Percentiles rank a stretch among this genome's conserved stretches.
phyloP scores from a whole-genome alignment of 2,113 vertebrate genomes.

The Vulpes ferrilata region DNA sequence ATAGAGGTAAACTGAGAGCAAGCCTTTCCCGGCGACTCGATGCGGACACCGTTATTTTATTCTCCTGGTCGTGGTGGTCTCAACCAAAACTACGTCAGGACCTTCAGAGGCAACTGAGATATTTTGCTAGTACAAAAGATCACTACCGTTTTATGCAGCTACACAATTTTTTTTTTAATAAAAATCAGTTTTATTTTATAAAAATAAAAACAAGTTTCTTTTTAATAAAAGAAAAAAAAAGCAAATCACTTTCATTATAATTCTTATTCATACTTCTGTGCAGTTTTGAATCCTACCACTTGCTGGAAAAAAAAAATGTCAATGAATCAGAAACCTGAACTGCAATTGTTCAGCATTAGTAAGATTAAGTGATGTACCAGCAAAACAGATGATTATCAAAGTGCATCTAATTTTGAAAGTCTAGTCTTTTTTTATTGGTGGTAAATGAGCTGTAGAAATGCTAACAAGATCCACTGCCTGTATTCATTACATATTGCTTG shows the following conservation, averaged over 20 bases:
- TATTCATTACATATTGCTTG: constrained; percentile 82
- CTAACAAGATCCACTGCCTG: constrained; percentile 84
- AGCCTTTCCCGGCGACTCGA: neutral
- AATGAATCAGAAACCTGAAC: constrained; percentile 63
- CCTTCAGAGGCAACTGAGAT: constrained; percentile 54
- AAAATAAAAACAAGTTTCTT: neutral
- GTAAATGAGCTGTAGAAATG: constrained; percentile 86
- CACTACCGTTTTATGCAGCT: constrained; percentile 33
- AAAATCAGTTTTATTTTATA: no score
- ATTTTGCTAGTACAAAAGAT: constrained; percentile 28
- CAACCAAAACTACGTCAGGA: constrained; percentile 34
- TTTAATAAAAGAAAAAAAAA: constrained; percentile 7
- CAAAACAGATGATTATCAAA: constrained; percentile 78
- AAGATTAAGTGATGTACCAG: constrained; percentile 77
- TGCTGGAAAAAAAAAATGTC: constrained; percentile 47
- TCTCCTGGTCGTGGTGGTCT: constrained; percentile 23
- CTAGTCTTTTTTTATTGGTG: constrained; percentile 75
- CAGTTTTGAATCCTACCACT: constrained; percentile 55
- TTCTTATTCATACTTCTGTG: constrained; percentile 44
- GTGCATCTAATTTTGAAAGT: constrained; percentile 80
- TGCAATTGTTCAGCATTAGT: constrained; percentile 63
- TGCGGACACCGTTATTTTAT: neutral
- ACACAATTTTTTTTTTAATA: neutral
- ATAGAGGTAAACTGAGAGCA: constrained; percentile 39
- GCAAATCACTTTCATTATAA: constrained; percentile 36